These are phyloP conservation scores for Pseudopodoces humilis DNA, from an alignment of 2,113 vertebrate species.

Conservation along the genomic window DNA sequence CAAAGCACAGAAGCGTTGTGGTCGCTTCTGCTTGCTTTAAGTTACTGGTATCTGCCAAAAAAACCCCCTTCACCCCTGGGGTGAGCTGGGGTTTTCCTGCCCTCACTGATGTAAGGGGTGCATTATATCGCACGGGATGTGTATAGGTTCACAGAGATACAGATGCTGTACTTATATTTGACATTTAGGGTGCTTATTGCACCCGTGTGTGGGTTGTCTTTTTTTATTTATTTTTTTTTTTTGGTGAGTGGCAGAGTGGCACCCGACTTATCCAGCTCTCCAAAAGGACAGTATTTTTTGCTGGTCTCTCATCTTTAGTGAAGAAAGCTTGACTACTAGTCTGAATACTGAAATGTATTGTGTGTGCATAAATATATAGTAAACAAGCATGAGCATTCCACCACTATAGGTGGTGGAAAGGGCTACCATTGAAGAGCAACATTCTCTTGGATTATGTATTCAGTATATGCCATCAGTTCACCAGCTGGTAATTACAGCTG, in stretches of 20 bases:
- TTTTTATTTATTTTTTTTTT: background rate
- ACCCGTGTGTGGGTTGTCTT: background rate
- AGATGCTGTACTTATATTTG: background rate
- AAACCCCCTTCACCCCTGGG: background rate
- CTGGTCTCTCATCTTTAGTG: background rate
- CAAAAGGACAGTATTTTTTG: constrained; percentile 18
- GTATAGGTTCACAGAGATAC: background rate
- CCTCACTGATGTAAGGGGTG: background rate
- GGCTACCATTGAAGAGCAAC: background rate
- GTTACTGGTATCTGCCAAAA: background rate
- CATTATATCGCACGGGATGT: background rate
- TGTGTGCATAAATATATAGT: background rate
- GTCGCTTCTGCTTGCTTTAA: background rate
- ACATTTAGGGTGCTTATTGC: background rate
- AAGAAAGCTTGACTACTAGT: background rate
- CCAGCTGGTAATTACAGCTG: background rate
- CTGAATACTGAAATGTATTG: background rate
- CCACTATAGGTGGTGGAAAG: background rate
- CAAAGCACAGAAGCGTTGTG: background rate
- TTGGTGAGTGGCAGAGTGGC: background rate
- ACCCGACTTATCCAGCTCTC: background rate
- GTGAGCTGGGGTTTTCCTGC: background rate
- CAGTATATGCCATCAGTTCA: background rate
- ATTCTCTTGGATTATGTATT: background rate
- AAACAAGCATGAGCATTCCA: constrained; percentile 8